Conservation (phyloP, 2,888 invertebrate species). For the Oconnorella tubifera region DNA sequence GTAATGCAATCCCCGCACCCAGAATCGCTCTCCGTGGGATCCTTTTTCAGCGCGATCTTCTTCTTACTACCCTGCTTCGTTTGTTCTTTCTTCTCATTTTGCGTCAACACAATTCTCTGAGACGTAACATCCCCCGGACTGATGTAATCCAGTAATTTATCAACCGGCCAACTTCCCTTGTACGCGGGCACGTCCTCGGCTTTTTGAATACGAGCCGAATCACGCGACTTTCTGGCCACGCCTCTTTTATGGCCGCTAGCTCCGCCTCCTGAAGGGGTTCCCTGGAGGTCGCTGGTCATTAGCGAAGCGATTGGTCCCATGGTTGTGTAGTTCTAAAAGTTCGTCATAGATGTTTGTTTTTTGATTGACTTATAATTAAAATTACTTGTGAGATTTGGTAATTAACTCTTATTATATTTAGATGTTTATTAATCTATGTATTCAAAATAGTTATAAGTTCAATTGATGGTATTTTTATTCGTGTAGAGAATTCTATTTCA, state of each 20-base stretch:
- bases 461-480: too few relatives aligned
- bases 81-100: too few relatives aligned
- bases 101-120: too few relatives aligned
- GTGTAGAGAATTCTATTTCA: too few relatives aligned
- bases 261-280: background rate
- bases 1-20: constrained; percentile 2
- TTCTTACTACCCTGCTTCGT: background rate
- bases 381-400: too few relatives aligned
- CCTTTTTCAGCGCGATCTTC: background rate
- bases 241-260: background rate
- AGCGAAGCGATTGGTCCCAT: background rate
- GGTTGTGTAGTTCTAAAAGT: background rate
- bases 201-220: background rate
- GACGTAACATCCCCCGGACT: background rate
- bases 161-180: constrained; percentile 4
- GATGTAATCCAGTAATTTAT: constrained; percentile 1
- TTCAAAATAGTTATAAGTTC: too few relatives aligned
- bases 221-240: background rate
- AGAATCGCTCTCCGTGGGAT: constrained; percentile 9
- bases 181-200: background rate
- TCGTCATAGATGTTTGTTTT: too few relatives aligned
- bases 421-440: too few relatives aligned
- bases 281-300: background rate
- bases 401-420: too few relatives aligned
- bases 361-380: too few relatives aligned